These are phyloP conservation scores for Acanthosoma haemorrhoidale DNA, from an alignment of 2,888 invertebrate genomes.

Conservation along the genomic window DNA sequence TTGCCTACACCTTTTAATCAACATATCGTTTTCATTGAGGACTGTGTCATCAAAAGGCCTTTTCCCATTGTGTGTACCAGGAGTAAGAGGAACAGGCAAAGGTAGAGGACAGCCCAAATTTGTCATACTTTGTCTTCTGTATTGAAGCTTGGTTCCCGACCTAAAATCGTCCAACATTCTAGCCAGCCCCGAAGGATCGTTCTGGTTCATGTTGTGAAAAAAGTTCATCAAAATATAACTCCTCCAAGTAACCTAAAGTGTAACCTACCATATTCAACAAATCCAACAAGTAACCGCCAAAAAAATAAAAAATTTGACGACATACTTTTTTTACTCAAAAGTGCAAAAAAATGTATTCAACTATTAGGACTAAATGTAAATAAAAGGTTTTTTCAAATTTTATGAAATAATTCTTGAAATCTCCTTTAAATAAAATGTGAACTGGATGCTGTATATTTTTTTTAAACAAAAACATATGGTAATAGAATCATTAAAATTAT, in stretches of 20 bases:
- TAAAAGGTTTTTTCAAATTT: too few relatives aligned
- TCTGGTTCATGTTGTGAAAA: constrained; percentile 15
- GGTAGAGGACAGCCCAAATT: constrained; percentile 25
- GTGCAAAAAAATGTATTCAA: too few relatives aligned
- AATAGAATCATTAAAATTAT: neutral
- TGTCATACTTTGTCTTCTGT: constrained; percentile 19
- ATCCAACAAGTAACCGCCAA: neutral
- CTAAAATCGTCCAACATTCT: constrained; percentile 46
- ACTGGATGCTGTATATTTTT: too few relatives aligned
- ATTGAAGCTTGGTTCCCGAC: constrained; percentile 41
- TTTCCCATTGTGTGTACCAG: constrained; percentile 24
- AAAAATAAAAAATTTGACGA: neutral
- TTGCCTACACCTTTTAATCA: constrained; percentile 36
- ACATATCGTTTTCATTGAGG: constrained; percentile 34
- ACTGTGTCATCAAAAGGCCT: constrained; percentile 37
- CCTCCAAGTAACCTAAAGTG: neutral
- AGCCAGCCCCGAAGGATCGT: constrained; percentile 46
- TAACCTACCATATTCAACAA: neutral
- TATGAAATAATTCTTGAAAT: too few relatives aligned
- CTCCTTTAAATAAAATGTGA: too few relatives aligned
- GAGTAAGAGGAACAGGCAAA: constrained; percentile 5
- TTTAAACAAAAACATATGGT: neutral
- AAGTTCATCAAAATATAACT: neutral
- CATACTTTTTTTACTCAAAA: too few relatives aligned
- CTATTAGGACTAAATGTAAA: too few relatives aligned